These are phyloP conservation scores for Corythornis madagascariensis DNA, from an alignment of 2,113 vertebrate species.

Conservation along the genomic window DNA sequence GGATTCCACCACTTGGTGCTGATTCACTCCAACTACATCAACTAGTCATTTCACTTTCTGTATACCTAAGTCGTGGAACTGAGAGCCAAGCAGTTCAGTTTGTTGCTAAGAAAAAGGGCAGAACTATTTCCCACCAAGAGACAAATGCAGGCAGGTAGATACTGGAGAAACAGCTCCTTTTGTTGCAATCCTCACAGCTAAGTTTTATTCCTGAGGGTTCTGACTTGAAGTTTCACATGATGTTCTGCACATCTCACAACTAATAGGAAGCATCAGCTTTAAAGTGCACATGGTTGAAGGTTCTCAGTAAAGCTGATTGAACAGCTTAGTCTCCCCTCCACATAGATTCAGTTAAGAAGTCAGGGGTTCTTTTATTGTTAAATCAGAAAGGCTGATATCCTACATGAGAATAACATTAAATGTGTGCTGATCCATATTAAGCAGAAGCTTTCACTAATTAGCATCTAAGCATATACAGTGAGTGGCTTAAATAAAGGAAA, in stretches of 20 bases:
- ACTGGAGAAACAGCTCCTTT: background rate
- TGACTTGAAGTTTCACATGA: background rate
- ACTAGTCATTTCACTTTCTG: background rate
- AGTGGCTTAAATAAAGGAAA: background rate
- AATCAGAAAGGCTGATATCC: background rate
- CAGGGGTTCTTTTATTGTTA: background rate
- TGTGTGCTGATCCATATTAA: background rate
- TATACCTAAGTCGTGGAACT: background rate
- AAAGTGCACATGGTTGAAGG: background rate
- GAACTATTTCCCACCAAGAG: background rate
- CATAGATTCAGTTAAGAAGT: background rate
- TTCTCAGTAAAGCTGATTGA: slow-evolving; percentile 2
- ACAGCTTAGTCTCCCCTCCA: background rate
- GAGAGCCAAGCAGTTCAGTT: background rate
- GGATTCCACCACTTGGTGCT: background rate
- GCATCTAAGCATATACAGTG: background rate
- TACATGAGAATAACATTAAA: background rate
- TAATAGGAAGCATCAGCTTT: background rate
- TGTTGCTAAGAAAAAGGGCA: background rate
- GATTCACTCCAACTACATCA: background rate
- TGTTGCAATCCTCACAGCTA: background rate
- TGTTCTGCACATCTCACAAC: background rate
- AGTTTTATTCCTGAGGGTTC: background rate
- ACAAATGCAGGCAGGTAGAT: background rate
- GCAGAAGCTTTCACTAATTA: slow-evolving; percentile 14